Evolutionary conservation across 2,888 invertebrate genomes (phyloP).

Genomic region (Leptinotarsa haldemani): DNA sequence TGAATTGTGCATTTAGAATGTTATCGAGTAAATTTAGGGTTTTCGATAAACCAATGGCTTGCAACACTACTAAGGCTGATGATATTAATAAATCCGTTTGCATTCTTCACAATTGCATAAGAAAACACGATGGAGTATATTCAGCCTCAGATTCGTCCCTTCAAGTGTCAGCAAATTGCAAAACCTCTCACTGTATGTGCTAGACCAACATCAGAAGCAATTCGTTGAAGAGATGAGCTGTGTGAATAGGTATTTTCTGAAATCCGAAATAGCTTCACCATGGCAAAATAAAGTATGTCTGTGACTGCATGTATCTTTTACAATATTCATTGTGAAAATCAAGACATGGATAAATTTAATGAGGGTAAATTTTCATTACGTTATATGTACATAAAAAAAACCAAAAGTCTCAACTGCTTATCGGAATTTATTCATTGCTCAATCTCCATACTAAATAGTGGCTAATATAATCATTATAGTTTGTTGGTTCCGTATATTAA

Average conservation of each 20-base stretch:
- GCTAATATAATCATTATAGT: slow-evolving; percentile 22
- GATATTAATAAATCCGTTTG: slow-evolving; percentile 30
- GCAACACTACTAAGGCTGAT: slow-evolving; percentile 31
- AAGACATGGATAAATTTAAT: slow-evolving; percentile 20
- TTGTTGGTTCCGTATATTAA: slow-evolving; percentile 12
- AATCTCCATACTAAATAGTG: slow-evolving; percentile 25
- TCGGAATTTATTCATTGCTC: slow-evolving; percentile 21
- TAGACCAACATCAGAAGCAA: slow-evolving; percentile 32
- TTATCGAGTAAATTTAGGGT: slow-evolving; percentile 28
- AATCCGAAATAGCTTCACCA: slow-evolving; percentile 31
- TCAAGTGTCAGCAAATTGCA: slow-evolving; percentile 28
- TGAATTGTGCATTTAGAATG: slow-evolving; percentile 30
- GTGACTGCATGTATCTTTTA: slow-evolving; percentile 11
- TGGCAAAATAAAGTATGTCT: slow-evolving; percentile 30
- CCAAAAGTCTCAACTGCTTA: slow-evolving; percentile 11
- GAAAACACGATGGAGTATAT: slow-evolving; percentile 31
- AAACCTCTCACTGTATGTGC: slow-evolving; percentile 26
- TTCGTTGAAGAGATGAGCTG: slow-evolving; percentile 22
- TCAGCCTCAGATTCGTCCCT: slow-evolving; percentile 31
- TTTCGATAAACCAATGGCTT: slow-evolving; percentile 34
- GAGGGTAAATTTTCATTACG: slow-evolving; percentile 12
- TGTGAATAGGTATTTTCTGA: slow-evolving; percentile 29
- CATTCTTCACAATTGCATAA: slow-evolving; percentile 32
- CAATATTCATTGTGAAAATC: slow-evolving; percentile 6
- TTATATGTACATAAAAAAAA: slow-evolving; percentile 20